A percentile compares a stretch with the other conserved stretches of the same genome.
These are phyloP conservation scores for Drosophila atripex DNA, from an alignment of 2,888 invertebrate species.

Conservation along the genomic window DNA sequence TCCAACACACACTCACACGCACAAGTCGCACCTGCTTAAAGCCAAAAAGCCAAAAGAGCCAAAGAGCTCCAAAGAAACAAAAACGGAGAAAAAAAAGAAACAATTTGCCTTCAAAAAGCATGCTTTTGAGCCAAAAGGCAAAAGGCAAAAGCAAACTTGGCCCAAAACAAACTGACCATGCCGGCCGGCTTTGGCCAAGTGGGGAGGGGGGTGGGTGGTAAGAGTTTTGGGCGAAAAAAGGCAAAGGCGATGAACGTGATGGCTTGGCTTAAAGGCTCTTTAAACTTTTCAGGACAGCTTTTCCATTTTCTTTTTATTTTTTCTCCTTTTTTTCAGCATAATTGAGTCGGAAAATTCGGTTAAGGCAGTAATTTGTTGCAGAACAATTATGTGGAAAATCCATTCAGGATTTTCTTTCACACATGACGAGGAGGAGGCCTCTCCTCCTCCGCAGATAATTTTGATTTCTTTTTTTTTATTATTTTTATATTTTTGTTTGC, in stretches of 20 bases:
- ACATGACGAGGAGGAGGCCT: neutral
- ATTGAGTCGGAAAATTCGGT: constrained; percentile 40
- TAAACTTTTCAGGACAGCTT: constrained; percentile 23
- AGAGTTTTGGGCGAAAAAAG: too few relatives aligned
- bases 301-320: too few relatives aligned
- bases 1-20: constrained; percentile 21
- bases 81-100: constrained; percentile 31
- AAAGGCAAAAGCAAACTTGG: constrained; percentile 33
- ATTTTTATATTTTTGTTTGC: constrained; percentile 30
- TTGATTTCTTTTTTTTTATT: too few relatives aligned
- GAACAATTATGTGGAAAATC: constrained; percentile 42
- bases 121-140: constrained; percentile 34
- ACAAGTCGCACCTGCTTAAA: constrained; percentile 70
- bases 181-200: constrained; percentile 65
- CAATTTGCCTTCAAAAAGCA: constrained; percentile 57
- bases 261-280: constrained; percentile 23
- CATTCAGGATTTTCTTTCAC: too few relatives aligned
- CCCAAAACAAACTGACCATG: constrained; percentile 64
- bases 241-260: constrained; percentile 11
- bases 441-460: too few relatives aligned
- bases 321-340: constrained; percentile 18
- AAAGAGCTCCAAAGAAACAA: constrained; percentile 11
- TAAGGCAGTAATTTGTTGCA: constrained; percentile 33
- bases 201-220: neutral
- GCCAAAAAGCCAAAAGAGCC: constrained; percentile 52